phyloP scores from a whole-genome alignment of 2,797 vertebrate genomes.

The Falco naumanni region DNA sequence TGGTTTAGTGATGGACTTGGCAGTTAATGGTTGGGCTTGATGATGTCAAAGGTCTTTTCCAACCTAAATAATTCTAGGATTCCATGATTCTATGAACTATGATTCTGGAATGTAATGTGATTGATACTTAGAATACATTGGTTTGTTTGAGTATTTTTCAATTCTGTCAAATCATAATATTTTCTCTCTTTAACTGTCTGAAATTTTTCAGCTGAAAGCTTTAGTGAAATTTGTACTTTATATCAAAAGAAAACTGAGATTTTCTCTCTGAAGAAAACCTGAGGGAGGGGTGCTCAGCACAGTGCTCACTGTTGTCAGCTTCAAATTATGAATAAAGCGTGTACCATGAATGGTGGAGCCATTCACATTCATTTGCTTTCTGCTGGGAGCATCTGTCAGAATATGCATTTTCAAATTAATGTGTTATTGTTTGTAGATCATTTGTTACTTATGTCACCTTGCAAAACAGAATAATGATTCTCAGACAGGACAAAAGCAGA shows the following conservation, averaged over 20 bases:
- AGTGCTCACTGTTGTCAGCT: background rate
- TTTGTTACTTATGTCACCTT: background rate
- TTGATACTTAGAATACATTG: background rate
- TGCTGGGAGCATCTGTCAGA: background rate
- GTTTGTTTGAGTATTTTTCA: background rate
- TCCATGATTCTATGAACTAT: too few species aligned
- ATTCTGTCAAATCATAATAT: background rate
- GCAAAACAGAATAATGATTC: background rate
- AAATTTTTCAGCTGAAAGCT: background rate
- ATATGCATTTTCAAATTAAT: background rate
- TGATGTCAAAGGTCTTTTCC: too few species aligned
- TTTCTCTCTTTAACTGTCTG: background rate
- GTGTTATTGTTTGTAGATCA: background rate
- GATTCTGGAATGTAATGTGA: background rate
- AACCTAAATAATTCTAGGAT: too few species aligned
- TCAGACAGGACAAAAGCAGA: background rate
- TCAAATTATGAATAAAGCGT: background rate
- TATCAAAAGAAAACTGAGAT: background rate
- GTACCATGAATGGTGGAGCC: background rate
- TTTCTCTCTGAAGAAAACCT: background rate
- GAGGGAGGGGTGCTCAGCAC: background rate
- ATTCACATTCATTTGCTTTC: background rate
- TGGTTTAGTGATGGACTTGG: too few species aligned
- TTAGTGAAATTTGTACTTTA: background rate
- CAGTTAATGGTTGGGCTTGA: too few species aligned